phyloP scores from a whole-genome alignment of 2,888 invertebrate species.

The Isoperla grammatica region DNA sequence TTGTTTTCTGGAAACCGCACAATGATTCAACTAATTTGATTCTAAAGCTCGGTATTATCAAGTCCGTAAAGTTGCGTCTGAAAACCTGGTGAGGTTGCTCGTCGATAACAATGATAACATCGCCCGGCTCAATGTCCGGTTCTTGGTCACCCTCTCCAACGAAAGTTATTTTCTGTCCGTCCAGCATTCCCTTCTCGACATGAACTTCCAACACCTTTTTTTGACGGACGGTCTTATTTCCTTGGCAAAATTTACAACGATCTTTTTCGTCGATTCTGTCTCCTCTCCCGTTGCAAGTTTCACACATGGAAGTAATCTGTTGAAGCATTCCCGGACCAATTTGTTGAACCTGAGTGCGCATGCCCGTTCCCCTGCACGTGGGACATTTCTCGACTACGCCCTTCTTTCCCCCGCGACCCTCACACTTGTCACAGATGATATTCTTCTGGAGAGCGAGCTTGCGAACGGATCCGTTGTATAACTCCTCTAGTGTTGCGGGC shows the following conservation, averaged over 20 bases:
- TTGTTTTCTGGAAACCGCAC: background rate
- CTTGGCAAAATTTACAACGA: background rate
- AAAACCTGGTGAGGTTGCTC: background rate
- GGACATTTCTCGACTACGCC: constrained; percentile 81
- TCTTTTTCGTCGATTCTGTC: background rate
- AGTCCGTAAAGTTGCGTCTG: background rate
- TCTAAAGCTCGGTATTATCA: background rate
- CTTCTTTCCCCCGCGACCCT: constrained; percentile 92
- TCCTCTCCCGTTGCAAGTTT: background rate
- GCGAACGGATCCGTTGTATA: constrained; percentile 89
- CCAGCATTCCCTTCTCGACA: background rate
- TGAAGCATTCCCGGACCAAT: constrained; percentile 64
- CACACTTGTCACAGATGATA: constrained; percentile 92
- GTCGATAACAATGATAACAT: constrained; percentile 1
- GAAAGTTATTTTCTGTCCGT: constrained; percentile 4
- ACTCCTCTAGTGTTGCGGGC: constrained; percentile 83
- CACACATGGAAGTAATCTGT: background rate
- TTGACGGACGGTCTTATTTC: background rate
- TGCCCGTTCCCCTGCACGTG: constrained; percentile 84
- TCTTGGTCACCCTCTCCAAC: constrained; percentile 4
- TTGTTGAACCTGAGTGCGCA: constrained; percentile 68
- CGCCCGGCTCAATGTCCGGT: background rate
- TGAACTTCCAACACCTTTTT: background rate
- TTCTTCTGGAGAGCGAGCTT: constrained; percentile 92
- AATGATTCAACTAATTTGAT: constrained; percentile 1